Evolutionary conservation across 2,888 invertebrate genomes (phyloP).

Genomic region (Dione juno): DNA sequence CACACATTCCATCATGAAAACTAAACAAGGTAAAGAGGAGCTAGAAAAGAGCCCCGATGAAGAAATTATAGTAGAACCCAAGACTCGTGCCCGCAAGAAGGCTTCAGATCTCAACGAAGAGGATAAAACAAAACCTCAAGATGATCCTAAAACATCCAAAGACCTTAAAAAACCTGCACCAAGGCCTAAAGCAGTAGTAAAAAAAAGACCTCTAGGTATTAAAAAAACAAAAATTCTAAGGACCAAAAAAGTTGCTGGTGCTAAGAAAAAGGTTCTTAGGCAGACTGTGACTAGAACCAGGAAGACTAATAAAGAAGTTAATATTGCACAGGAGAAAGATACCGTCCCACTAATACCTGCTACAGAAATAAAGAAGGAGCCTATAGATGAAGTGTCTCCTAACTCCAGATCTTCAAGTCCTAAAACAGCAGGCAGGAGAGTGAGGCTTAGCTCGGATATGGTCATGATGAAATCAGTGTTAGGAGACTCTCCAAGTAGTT

Average conservation of each 20-base stretch:
- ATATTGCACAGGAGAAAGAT: slow-evolving; percentile 69
- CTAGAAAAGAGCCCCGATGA: slow-evolving; percentile 76
- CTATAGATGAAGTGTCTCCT: slow-evolving; percentile 68
- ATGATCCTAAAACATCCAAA: slow-evolving; percentile 77
- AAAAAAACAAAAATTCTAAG: slow-evolving; percentile 69
- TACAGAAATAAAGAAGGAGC: slow-evolving; percentile 77
- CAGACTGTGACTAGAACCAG: slow-evolving; percentile 64
- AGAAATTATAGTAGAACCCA: slow-evolving; percentile 72
- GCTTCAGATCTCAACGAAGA: slow-evolving; percentile 72
- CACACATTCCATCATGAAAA: slow-evolving; percentile 82
- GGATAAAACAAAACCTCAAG: slow-evolving; percentile 69
- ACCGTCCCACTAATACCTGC: slow-evolving; percentile 69
- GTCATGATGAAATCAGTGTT: slow-evolving; percentile 77
- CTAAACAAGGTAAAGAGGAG: slow-evolving; percentile 78
- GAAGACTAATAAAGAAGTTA: slow-evolving; percentile 68
- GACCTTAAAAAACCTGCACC: slow-evolving; percentile 68
- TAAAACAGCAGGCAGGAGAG: slow-evolving; percentile 71
- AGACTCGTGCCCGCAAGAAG: slow-evolving; percentile 79
- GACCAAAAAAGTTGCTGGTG: slow-evolving; percentile 67
- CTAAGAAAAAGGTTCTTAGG: slow-evolving; percentile 72
- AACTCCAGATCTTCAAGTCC: slow-evolving; percentile 79
- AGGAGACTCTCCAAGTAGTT: slow-evolving; percentile 66
- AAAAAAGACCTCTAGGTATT: slow-evolving; percentile 76
- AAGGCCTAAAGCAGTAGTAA: slow-evolving; percentile 72
- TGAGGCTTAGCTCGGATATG: slow-evolving; percentile 76